Conservation (phyloP, 2,797 vertebrate genomes). For the Crocodylus rhombifer region DNA sequence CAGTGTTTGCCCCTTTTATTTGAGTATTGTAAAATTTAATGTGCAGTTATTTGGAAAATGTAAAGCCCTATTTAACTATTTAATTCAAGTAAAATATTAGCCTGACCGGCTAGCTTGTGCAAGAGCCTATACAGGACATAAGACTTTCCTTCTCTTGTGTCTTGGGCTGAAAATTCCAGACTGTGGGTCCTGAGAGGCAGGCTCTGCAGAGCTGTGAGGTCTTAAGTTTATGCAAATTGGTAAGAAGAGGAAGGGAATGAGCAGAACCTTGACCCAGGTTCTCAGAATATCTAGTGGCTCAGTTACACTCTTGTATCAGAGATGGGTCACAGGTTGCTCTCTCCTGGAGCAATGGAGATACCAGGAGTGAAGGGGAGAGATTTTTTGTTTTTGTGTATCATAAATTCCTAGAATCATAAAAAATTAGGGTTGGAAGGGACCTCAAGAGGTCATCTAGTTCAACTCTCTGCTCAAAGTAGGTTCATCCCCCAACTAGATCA, state of each 20-base stretch:
- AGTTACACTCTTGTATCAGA: neutral
- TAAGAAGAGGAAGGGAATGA: neutral
- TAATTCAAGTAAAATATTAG: slow-evolving; percentile 32
- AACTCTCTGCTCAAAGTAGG: too few relatives aligned
- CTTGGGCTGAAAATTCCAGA: too few relatives aligned
- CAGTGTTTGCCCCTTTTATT: slow-evolving; percentile 59
- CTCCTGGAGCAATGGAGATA: neutral
- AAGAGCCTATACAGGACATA: neutral
- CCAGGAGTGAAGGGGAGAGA: neutral
- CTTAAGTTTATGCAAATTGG: neutral
- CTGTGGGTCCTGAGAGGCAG: too few relatives aligned
- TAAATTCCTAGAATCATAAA: neutral
- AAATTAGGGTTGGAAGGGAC: too few relatives aligned
- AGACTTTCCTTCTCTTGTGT: neutral
- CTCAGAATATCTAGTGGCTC: neutral
- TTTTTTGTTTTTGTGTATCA: accelerated
- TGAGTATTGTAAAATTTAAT: slow-evolving; percentile 64
- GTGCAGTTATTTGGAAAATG: slow-evolving; percentile 58
- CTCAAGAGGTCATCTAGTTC: too few relatives aligned
- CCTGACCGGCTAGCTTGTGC: neutral
- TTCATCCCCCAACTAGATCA: too few relatives aligned
- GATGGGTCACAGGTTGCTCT: neutral
- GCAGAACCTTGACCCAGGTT: neutral
- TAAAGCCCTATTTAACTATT: slow-evolving; percentile 52
- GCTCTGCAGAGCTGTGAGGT: neutral